Base-by-base conservation (phyloP, 2,113 vertebrate genomes). In the Chaenocephalus aceratus region DNA sequence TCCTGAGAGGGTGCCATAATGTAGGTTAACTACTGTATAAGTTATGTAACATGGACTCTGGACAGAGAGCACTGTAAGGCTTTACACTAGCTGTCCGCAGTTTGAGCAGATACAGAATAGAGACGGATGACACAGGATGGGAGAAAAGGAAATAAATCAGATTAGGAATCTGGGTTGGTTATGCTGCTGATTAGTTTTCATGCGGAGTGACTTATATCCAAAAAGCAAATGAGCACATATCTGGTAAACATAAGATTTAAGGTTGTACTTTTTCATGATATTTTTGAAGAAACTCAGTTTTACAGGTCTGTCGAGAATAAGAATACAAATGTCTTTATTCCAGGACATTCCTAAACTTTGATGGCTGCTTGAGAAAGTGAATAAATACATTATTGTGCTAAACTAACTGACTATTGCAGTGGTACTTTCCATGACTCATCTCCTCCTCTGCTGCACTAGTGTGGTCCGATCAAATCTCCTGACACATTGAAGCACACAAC, bases 1-100 rank as follows among this genome's bases (percentile, higher is more conserved):
- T 93, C 87, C 89, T 91, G 87, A 93, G 89, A 89, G 88, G 84
- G 80, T 65, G 75, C 56, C 82, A 82, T 57, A 91, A 93, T 93
- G 86, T 94, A 89, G 93, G 92, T 87, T 92, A 90, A 86, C 87
- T 70, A 21, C 21, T 21, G 21, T 21, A 60, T 60, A 78, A 51
- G 72, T 94, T 93, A 91, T 78, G 85, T 88, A 93, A 94, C 60
- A 2, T 58, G 69, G 80, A 83, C 49, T 73, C 52, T 79, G 67
- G 70, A 75, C 74, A 53, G 49, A 83, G 36, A 76, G 86, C 56
- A 75, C 23, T 71, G 63, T 46, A 11, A 64, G 52, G 72, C 41
- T 81, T 85, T 72, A 72, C 54, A 53, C 54, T 68, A 30, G 48
- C 62, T 77, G 73, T 59, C 51, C 30, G 59, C 21, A 21, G 34